phyloP scores from a whole-genome alignment of 2,113 vertebrate species.

The Sebastes fasciatus region DNA sequence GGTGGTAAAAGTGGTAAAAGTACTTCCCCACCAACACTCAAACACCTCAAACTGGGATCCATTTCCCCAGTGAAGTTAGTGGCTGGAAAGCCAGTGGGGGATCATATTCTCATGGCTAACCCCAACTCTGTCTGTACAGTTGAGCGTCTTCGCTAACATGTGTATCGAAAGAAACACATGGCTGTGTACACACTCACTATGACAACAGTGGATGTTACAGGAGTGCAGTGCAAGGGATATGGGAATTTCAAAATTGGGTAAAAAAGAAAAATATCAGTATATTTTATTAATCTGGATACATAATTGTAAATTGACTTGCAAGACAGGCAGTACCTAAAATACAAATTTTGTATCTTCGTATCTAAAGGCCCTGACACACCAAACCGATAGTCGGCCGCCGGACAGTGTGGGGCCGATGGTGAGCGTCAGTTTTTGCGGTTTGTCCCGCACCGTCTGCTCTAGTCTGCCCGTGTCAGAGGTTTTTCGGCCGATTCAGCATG shows the following conservation, averaged over 20 bases:
- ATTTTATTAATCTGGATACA: neutral
- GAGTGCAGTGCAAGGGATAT: neutral
- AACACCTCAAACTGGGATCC: neutral
- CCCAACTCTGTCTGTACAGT: neutral
- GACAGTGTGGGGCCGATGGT: no score
- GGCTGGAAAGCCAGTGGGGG: neutral
- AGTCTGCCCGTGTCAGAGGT: no score
- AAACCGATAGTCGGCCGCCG: no score
- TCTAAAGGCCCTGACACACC: neutral
- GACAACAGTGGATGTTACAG: neutral
- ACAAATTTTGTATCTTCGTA: neutral
- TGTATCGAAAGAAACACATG: neutral
- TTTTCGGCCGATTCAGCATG: no score
- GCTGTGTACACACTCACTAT: neutral
- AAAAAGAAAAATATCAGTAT: no score
- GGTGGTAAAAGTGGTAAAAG: slow-evolving; percentile 5
- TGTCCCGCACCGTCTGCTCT: no score
- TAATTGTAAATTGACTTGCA: neutral
- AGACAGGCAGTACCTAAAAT: neutral
- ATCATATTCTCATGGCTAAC: neutral
- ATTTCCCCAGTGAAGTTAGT: no score
- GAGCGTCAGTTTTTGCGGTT: no score
- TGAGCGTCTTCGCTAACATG: neutral
- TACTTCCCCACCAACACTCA: neutral
- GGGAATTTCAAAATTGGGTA: no score